A percentile compares a stretch with the other conserved stretches of the same genome.
phyloP scores from a whole-genome alignment of 2,888 invertebrate species.

The Gordius sp. region DNA sequence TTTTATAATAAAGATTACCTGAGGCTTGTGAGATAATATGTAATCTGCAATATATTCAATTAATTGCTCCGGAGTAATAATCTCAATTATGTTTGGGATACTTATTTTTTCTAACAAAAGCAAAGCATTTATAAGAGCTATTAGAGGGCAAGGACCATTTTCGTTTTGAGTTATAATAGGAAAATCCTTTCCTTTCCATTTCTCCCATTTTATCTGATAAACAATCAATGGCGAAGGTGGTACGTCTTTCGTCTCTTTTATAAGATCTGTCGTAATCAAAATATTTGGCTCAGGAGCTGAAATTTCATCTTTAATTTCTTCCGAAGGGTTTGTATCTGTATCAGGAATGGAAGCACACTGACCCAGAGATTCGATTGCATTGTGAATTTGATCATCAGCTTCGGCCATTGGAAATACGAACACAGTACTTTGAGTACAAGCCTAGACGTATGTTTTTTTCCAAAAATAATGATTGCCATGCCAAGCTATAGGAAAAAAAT shows the following conservation, averaged over 20 bases:
- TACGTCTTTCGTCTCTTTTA: not conserved
- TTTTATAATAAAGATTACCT: slow-evolving; percentile 9
- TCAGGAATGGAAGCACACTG: too few relatives aligned
- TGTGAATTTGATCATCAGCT: too few relatives aligned
- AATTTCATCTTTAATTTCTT: too few relatives aligned
- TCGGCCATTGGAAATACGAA: too few relatives aligned
- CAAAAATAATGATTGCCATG: too few relatives aligned
- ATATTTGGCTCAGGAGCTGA: too few relatives aligned
- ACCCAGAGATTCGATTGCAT: too few relatives aligned
- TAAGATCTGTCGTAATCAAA: too few relatives aligned
- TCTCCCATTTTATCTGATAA: slow-evolving; percentile 32
- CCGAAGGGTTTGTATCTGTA: too few relatives aligned
- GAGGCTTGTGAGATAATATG: not conserved
- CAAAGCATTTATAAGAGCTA: slow-evolving; percentile 35
- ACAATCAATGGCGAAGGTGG: not conserved
- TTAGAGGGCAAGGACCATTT: slow-evolving; percentile 37
- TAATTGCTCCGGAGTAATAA: slow-evolving; percentile 9
- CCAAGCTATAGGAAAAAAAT: too few relatives aligned
- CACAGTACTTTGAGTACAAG: too few relatives aligned
- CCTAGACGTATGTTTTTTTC: too few relatives aligned
- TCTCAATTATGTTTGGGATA: slow-evolving; percentile 13
- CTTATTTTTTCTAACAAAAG: slow-evolving; percentile 29
- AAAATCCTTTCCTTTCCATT: slow-evolving; percentile 25
- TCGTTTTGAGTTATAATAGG: slow-evolving; percentile 35
- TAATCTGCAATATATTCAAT: slow-evolving; percentile 15